These are phyloP conservation scores for Lamproptera curius DNA, from an alignment of 2,888 invertebrate genomes.

Conservation along the genomic window DNA sequence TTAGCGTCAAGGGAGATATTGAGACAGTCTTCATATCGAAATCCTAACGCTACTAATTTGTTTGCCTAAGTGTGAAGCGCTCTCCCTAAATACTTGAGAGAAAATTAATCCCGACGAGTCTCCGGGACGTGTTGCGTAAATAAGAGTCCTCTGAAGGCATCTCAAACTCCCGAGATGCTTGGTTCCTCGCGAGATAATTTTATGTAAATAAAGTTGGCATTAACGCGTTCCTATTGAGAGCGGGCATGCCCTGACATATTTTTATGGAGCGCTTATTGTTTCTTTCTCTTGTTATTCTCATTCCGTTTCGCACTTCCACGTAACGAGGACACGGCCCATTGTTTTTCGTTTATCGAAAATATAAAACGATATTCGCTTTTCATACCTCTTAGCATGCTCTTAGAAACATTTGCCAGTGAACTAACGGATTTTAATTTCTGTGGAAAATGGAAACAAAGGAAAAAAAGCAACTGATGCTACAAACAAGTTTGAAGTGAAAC, in stretches of 20 bases:
- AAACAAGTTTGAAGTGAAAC: too few species aligned
- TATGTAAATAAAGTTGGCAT: slow-evolving; percentile 74
- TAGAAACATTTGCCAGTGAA: too few species aligned
- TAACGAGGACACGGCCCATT: background rate
- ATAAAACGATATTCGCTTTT: too few species aligned
- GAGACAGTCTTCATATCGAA: background rate
- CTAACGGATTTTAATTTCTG: too few species aligned
- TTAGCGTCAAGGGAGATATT: background rate
- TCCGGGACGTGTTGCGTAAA: slow-evolving; percentile 58
- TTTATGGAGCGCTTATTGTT: slow-evolving; percentile 61
- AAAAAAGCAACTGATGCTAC: too few species aligned
- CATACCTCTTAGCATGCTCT: too few species aligned
- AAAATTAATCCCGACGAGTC: slow-evolving; percentile 57
- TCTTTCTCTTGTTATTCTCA: slow-evolving; percentile 60
- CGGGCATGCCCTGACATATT: slow-evolving; percentile 53
- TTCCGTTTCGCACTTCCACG: background rate
- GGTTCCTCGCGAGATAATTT: slow-evolving; percentile 62
- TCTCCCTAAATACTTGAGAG: slow-evolving; percentile 34
- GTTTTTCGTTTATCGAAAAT: background rate
- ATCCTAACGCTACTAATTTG: background rate
- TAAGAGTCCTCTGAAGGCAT: slow-evolving; percentile 44
- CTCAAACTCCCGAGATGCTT: slow-evolving; percentile 45
- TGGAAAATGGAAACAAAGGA: too few species aligned
- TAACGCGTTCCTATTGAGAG: slow-evolving; percentile 59
- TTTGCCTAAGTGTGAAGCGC: slow-evolving; percentile 8